Evolutionary conservation across 2,113 vertebrate species (phyloP).

Genomic region (Dendrocopos noguchii): DNA sequence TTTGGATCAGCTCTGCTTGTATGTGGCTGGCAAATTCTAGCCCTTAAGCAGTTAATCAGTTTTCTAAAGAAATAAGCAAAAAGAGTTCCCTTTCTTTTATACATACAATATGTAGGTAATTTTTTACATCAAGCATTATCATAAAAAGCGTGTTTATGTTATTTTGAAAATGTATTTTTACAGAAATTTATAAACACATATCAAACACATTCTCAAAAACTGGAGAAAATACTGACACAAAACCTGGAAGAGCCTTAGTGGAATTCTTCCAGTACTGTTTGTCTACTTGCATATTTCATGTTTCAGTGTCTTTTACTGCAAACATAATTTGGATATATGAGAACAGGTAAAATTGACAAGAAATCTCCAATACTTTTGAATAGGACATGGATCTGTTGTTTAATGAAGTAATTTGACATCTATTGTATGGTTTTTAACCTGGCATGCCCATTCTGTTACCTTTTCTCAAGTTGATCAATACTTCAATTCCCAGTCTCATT

Average conservation of each 20-base stretch:
- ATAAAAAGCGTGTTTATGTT: slow-evolving; percentile 77
- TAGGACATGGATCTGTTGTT: slow-evolving; percentile 11
- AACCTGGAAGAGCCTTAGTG: slow-evolving; percentile 68
- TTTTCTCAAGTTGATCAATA: background rate
- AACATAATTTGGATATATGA: slow-evolving; percentile 47
- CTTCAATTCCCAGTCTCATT: background rate
- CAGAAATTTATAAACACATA: slow-evolving; percentile 81
- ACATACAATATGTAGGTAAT: slow-evolving; percentile 58
- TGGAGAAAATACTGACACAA: slow-evolving; percentile 75
- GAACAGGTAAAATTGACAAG: slow-evolving; percentile 34
- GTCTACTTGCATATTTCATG: slow-evolving; percentile 82
- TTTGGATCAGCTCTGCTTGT: slow-evolving; percentile 19
- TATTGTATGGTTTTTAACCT: background rate
- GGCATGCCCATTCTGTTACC: background rate
- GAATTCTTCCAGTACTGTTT: slow-evolving; percentile 73
- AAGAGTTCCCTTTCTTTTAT: slow-evolving; percentile 54
- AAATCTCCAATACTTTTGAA: slow-evolving; percentile 27
- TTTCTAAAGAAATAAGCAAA: slow-evolving; percentile 61
- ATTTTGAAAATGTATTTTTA: slow-evolving; percentile 76
- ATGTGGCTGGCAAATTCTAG: slow-evolving; percentile 25
- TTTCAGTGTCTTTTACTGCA: slow-evolving; percentile 63
- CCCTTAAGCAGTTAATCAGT: slow-evolving; percentile 43
- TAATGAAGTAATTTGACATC: slow-evolving; percentile 3
- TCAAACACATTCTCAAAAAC: slow-evolving; percentile 83
- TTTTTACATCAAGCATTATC: slow-evolving; percentile 73